phyloP scores from a whole-genome alignment of 92 coral and sea anemone genomes.

The Nematostella vectensis region DNA sequence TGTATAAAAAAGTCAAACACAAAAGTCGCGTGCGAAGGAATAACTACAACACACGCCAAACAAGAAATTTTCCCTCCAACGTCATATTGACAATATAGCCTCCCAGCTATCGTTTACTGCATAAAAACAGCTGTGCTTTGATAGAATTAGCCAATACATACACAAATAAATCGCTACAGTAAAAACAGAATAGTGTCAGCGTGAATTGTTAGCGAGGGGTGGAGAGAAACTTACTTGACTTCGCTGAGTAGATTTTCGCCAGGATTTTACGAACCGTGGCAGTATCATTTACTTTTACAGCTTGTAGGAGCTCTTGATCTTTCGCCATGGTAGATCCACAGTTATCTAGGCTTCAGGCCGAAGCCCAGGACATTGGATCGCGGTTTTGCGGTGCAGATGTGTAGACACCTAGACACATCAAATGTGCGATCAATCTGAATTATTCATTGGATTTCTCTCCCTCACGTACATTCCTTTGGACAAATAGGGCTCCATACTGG shows the following conservation, averaged over 20 bases:
- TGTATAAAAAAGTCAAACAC: too few relatives aligned
- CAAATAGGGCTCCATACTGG: not conserved
- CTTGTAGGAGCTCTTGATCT: conserved; percentile 88
- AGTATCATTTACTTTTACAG: conserved; percentile 75
- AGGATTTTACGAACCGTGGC: conserved; percentile 65
- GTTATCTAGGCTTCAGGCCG: not conserved
- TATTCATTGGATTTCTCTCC: not conserved
- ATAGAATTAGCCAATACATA: not conserved
- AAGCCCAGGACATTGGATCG: not conserved
- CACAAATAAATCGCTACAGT: not conserved
- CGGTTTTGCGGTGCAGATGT: not conserved
- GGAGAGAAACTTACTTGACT: conserved; percentile 68
- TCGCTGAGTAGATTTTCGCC: conserved; percentile 67
- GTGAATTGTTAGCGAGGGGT: not conserved
- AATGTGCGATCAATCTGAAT: too few relatives aligned
- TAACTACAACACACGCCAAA: too few relatives aligned
- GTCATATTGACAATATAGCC: too few relatives aligned
- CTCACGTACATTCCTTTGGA: not conserved
- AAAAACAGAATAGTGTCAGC: conserved; percentile 1
- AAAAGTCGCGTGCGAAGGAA: too few relatives aligned
- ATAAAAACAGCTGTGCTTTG: too few relatives aligned
- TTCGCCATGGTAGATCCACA: conserved; percentile 51
- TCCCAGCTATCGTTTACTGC: too few relatives aligned
- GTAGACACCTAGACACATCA: not conserved
- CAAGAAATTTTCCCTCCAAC: too few relatives aligned